A percentile compares a stretch with the other conserved stretches of the same genome.
These are phyloP conservation scores for Pogonognathellus flavescens DNA, from an alignment of 1,140 invertebrate species.

Conservation along the genomic window DNA sequence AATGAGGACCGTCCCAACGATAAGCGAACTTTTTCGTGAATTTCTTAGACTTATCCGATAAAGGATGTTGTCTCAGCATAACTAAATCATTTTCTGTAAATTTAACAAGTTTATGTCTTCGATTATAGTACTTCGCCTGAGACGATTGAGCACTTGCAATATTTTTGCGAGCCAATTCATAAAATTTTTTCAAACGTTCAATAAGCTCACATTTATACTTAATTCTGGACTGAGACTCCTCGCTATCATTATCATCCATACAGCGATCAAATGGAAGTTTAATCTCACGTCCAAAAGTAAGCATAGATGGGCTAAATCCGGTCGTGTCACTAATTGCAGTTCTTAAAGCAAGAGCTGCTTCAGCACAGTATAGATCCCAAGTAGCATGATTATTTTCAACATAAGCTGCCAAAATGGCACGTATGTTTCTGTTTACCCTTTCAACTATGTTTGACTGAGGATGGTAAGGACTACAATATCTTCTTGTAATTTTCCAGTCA, in stretches of 20 bases:
- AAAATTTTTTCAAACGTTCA: not conserved
- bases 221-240: not conserved
- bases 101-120: not conserved
- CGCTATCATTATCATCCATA: not conserved
- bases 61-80: not conserved
- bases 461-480: not conserved
- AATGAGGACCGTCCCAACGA: not conserved
- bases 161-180: not conserved
- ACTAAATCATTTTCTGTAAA: constrained; percentile 4
- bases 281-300: constrained; percentile 69
- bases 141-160: not conserved
- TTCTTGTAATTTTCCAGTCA: not conserved
- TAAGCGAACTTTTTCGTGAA: constrained; percentile 1
- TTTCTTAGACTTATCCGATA: not conserved
- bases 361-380: no score
- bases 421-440: constrained; percentile 51
- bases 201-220: not conserved
- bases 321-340: constrained; percentile 69
- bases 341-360: no score
- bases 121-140: constrained; percentile 4
- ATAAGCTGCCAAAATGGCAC: not conserved
- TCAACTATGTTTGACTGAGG: constrained; percentile 39
- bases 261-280: constrained; percentile 22
- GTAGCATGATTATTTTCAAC: no score
- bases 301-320: constrained; percentile 68